Evolutionary conservation across 2,113 vertebrate genomes (phyloP), one percentile per base, ranked within the genome.

Genomic region (Stercorarius parasiticus): DNA sequence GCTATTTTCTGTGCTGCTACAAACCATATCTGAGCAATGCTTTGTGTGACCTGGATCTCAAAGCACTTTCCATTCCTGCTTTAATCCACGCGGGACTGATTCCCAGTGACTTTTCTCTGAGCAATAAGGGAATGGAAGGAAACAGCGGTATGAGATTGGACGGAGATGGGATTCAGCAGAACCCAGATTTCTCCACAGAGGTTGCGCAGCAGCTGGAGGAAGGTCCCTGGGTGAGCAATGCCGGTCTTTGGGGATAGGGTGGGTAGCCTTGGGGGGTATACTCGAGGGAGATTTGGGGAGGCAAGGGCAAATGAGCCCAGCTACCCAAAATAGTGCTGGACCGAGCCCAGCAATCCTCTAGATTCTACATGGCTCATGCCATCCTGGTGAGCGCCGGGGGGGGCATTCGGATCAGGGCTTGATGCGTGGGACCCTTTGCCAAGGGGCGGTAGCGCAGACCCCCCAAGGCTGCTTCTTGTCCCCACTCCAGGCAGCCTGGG

Each of bases 361-460:
- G 30, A 1, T 5, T 3, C 18, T 1, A 6, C 45, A 0, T 1
- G 2, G 13, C 70, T 47, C 18, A 6, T 11, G 29, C 6, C 43
- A 69, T 5, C 29, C 53, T 0, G 9, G 5, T 3, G 18, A 11
- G 17, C 2, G 1, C 13, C 1, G 8, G 16, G 26, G 26, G 10
- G 34, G 8, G 50, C 19, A 6, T 23, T 11, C 53, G 2, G 47
- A 15, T 0, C 26, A 0, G 5, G 10, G 11, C 13, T 50, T 56
- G 52, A 14, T 32, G 22, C 3, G 4, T 36, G 74, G 73, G 32
- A 30, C 12, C 18, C 23, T 34, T 14, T 13, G 0, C 55, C 1
- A 21, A 13, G 64, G 21, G 30, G 0, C 11, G 42, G 22, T 2
- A 34, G 47, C 21, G 0, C 56, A 6, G 29, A 11, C 1, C 14